Evolutionary conservation across 2,113 vertebrate species (phyloP), one percentile per base, ranked within the genome.

Genomic region (Jacana jacana): DNA sequence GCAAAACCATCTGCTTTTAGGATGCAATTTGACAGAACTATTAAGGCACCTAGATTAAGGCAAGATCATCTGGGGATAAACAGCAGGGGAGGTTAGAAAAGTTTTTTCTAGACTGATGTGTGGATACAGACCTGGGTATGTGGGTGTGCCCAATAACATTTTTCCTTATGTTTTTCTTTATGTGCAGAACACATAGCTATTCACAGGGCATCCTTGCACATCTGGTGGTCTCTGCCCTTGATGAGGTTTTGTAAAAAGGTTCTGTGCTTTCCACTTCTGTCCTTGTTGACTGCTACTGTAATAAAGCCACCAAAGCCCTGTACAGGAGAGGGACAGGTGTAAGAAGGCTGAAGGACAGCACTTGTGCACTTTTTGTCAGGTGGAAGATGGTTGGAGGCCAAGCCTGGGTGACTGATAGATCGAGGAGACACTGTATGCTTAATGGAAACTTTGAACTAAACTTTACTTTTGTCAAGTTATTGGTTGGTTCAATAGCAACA

Each of bases 401-500:
- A 73, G 30, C 7, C 51, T 10, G 7, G 9, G 16, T 60, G 85
- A 96, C 10, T 76, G 80, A 96, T 27, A 87, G 81, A 79, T 33
- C 37, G 8, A 79, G 75, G 64, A 70, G 39, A 91, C 39, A 23
- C 35, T 88, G 55, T 48, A 76, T 25, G 40, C 55, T 81, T 95
- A 89, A 97, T 71, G 52, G 68, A 94, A 96, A 93, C 15, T 23
- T 46, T 93, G 86, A 97, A 93, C 51, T 77, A 81, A 95, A 91
- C 63, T 63, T 64, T 81, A 92, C 77, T 95, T 95, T 95, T 93
- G 81, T 71, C 95, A 96, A 88, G 88, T 96, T 93, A 97, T 84
- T 64, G 44, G 37, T 48, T 95, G n/a, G 81, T 96, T 97, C 96
- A 97, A 90, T 61, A 71, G 95, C 70, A 97, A 91, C 94, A 92